Base-by-base conservation (phyloP, 2,113 vertebrate species). In the Mirounga angustirostris region DNA sequence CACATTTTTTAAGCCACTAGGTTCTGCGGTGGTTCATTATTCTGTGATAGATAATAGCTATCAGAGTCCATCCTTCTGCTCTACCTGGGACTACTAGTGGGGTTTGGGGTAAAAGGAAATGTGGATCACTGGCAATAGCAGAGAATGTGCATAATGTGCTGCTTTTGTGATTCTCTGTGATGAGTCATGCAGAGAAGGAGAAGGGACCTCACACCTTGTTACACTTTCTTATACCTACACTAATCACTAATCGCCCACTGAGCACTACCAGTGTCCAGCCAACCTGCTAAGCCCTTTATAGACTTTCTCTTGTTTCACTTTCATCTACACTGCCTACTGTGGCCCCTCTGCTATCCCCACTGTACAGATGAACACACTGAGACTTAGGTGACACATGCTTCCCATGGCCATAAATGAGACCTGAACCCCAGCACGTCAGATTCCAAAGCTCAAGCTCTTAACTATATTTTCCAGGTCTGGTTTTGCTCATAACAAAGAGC, bases 401-500 rank as follows among this genome's bases (percentile, higher is more conserved):
- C 56, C 43, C 52, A 36, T 1, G 4, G 33, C 78, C 71, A 30
- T 21, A 74, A 67, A 24, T 24, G 61, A 43, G 65, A 26, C 46
- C 22, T n/a, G 59, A 80, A 78, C n/a, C 26, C 18, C 4, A 28
- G 40, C 5, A 1, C 15, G 13, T 61, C 71, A 40, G 40, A 61
- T 92, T 81, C 40, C 81, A 50, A n/a, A 89, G 79, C 50, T 59
- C 14, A 40, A 43, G 73, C 63, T 58, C 84, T 92, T 40, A 19
- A 13, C 40, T 59, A 0, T 86, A 28, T 71, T 61, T 91, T 82
- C 15, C 21, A 36, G 28, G 40, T 78, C 43, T 89, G 50, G 6
- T 67, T 92, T 89, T 83, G n/a, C 63, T 92, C 43, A 80, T 73
- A 43, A 88, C 61, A 52, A 36, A 93, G 86, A 63, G 5, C 46